These are phyloP conservation scores for Macquaria ambigua DNA, from an alignment of 2,113 vertebrate species.

Conservation along the genomic window DNA sequence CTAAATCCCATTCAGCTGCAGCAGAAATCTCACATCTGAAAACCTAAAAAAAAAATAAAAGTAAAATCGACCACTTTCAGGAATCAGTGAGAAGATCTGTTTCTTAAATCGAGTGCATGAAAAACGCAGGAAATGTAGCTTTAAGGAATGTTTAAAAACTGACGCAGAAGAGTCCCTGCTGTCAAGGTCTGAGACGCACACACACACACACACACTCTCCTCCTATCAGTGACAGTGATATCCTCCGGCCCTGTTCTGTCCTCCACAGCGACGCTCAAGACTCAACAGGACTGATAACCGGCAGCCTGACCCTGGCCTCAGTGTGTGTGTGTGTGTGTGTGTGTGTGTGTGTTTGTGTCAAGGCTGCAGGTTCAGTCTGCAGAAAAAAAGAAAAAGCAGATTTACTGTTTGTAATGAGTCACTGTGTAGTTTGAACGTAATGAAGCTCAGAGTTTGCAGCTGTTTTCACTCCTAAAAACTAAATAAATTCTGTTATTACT, in stretches of 20 bases:
- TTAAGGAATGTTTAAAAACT: neutral
- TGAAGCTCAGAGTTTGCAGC: neutral
- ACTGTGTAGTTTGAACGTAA: neutral
- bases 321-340: slow-evolving; percentile 16
- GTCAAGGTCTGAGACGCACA: slow-evolving; percentile 35
- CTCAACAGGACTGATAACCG: slow-evolving; percentile 48
- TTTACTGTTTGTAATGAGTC: neutral
- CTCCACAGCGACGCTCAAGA: slow-evolving; percentile 31
- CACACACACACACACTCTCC: slow-evolving; percentile 19
- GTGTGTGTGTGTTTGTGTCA: slow-evolving; percentile 16
- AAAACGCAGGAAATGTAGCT: neutral
- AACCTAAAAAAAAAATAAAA: neutral
- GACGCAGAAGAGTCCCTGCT: neutral
- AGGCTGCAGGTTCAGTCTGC: slow-evolving; percentile 12
- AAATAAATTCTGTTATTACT: neutral
- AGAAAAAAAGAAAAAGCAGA: neutral
- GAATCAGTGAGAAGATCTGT: neutral
- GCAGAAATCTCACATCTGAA: neutral
- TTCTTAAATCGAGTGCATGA: too few species aligned
- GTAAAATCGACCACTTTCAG: too few species aligned
- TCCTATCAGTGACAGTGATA: neutral
- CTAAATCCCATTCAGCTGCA: neutral
- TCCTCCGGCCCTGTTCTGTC: slow-evolving; percentile 26
- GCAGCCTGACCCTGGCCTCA: slow-evolving; percentile 27
- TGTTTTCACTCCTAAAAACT: neutral